Percentiles rank a stretch among this genome's conserved stretches.
Evolutionary conservation across 1,140 invertebrate species (phyloP).

Genomic region (Ceratosolen fusciceps): DNA sequence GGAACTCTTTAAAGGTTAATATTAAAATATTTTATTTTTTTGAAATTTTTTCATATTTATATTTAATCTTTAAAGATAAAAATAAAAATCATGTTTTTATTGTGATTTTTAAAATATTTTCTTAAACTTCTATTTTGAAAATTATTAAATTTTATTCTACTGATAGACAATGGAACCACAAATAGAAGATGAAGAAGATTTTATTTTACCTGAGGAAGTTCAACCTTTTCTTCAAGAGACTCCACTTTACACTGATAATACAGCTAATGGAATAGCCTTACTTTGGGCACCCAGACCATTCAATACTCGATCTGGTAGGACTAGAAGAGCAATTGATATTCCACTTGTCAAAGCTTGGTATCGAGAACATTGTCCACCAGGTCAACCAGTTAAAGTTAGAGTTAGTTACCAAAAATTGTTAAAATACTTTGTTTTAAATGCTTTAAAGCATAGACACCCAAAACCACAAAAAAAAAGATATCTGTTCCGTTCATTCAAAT

Average conservation of each 20-base stretch:
- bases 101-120: too few species aligned
- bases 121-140: background rate
- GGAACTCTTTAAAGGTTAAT: slow-evolving; percentile 85
- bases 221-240: slow-evolving; percentile 95
- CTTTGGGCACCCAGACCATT: slow-evolving; percentile 98
- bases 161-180: slow-evolving; percentile 82
- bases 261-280: slow-evolving; percentile 98
- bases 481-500: slow-evolving; percentile 98
- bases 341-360: slow-evolving; percentile 99
- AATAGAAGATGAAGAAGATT: slow-evolving; percentile 96
- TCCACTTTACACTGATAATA: slow-evolving; percentile 98
- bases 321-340: slow-evolving; percentile 93
- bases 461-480: slow-evolving; percentile 99
- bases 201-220: slow-evolving; percentile 90
- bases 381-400: slow-evolving; percentile 98
- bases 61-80: slow-evolving; percentile 26
- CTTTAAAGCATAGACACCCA: slow-evolving; percentile 95
- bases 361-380: slow-evolving; percentile 97
- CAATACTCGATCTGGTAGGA: slow-evolving; percentile 92
- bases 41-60: background rate
- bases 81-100: too few species aligned
- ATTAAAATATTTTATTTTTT: slow-evolving; percentile 7
- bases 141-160: background rate
- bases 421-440: slow-evolving; percentile 98
- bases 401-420: slow-evolving; percentile 99